These are phyloP conservation scores for Agonopterix arenella DNA, from an alignment of 2,888 invertebrate genomes.

Conservation along the genomic window DNA sequence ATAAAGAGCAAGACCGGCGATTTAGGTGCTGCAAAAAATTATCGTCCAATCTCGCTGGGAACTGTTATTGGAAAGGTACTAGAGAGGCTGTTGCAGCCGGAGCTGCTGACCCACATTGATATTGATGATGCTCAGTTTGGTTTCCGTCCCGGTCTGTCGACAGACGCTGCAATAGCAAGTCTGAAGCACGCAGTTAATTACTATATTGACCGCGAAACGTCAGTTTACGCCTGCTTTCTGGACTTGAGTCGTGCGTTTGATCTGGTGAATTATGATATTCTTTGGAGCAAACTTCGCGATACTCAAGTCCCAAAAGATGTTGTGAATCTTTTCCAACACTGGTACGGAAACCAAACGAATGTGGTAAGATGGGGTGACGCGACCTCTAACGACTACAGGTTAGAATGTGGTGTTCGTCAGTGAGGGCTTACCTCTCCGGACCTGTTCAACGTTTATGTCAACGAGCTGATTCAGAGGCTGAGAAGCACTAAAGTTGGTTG, in stretches of 20 bases:
- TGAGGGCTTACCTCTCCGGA: slow-evolving; percentile 8
- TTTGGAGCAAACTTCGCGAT: slow-evolving; percentile 11
- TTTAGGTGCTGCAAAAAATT: slow-evolving; percentile 7
- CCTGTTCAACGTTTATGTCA: slow-evolving; percentile 2
- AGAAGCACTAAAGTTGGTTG: slow-evolving; percentile 10
- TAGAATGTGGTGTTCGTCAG: neutral
- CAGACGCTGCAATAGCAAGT: slow-evolving; percentile 13
- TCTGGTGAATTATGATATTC: too few relatives aligned
- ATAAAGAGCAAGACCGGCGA: slow-evolving; percentile 14
- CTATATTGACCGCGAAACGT: slow-evolving; percentile 2
- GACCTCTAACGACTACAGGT: neutral
- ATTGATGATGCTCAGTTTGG: slow-evolving; percentile 16
- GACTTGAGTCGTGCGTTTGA: slow-evolving; percentile 13
- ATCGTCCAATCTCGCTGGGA: slow-evolving; percentile 13
- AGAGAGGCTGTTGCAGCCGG: slow-evolving; percentile 11
- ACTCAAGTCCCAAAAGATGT: slow-evolving; percentile 8
- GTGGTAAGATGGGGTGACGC: neutral
- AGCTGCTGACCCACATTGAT: slow-evolving; percentile 2
- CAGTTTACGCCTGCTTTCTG: slow-evolving; percentile 11
- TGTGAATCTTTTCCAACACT: slow-evolving; percentile 2
- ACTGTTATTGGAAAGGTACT: slow-evolving; percentile 12
- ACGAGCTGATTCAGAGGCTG: slow-evolving; percentile 9
- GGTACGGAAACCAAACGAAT: neutral
- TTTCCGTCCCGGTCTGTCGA: slow-evolving; percentile 14
- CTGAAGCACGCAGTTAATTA: slow-evolving; percentile 10